phyloP scores from a whole-genome alignment of 1,140 invertebrate genomes.

The Wiebesia pumilae region DNA sequence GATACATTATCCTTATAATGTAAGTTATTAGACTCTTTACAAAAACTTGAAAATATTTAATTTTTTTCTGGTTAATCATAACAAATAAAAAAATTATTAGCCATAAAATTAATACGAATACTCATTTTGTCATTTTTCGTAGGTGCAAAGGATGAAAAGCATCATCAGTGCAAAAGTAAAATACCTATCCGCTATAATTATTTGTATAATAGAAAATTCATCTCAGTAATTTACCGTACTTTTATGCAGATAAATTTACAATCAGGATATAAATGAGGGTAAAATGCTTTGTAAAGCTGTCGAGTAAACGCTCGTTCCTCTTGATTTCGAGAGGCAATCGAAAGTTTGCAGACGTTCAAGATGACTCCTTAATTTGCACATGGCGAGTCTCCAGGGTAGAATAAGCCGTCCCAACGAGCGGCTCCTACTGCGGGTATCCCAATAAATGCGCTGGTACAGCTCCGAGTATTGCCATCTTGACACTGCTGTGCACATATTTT shows the following conservation, averaged over 20 bases:
- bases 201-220: constrained; percentile 1
- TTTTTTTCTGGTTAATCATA: too few relatives aligned
- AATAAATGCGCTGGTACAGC: constrained; percentile 7
- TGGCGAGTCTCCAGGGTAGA: constrained; percentile 55
- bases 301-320: constrained; percentile 18
- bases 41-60: too few relatives aligned
- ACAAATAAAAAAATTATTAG: too few relatives aligned
- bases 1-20: too few relatives aligned
- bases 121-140: neutral
- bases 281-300: neutral
- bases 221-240: neutral
- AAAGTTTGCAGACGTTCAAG: constrained; percentile 37
- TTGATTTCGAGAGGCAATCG: constrained; percentile 46
- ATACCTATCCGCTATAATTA: neutral
- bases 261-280: constrained; percentile 39
- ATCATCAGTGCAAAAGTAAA: too few relatives aligned
- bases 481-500: neutral
- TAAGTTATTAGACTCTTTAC: too few relatives aligned
- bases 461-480: neutral
- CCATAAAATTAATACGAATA: neutral
- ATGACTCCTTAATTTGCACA: constrained; percentile 22
- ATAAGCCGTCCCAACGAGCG: constrained; percentile 37
- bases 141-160: neutral
- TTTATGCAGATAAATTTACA: constrained; percentile 33
- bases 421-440: neutral